Base-by-base conservation (phyloP, 1,140 invertebrate species). In the Drosophila nasuta region DNA sequence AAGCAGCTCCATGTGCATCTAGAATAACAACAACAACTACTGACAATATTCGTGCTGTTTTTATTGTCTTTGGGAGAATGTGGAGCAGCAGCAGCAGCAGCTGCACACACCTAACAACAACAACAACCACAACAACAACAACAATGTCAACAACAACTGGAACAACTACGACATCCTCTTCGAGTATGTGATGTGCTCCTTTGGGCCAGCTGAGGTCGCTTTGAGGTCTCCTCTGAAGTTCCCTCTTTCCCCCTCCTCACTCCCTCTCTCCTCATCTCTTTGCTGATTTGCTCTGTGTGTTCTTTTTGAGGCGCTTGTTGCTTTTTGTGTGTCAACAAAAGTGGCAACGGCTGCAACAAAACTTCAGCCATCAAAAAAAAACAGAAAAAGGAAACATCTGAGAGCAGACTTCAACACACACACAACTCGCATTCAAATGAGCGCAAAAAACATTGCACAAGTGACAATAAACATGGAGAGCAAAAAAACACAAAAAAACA, bases 291-390 rank as follows among this genome's bases (percentile, higher is more conserved):
- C 38, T 45, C 48, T 81, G 28, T 81, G 28, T 81, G 59, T 74
- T 67, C 51, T 45, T 49, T 64, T 64, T 52, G 62, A 68, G 81
- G 63, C 70, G 66, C 79, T 76, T 56, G 70, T 82, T 77, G 78
- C 43, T 25, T 57, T 81, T 81, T 85, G 81, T 86, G 63, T 86
- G 82, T 86, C 81, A 86, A 86, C 82, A 82, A 25, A 60, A 51
- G 54, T 72, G 57, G 58, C 57, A 17, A 15, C 54, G 43, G 35
- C 49, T 74, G 66, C 51, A 5, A 72, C 54, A 56, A 72, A 72
- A 70, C 58, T 75, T 70, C 51, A 43, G 15, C 13, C 62, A 69
- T 56, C 20, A n/a, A n/a, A 13, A 33, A 54, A 67, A 64, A 66
- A 78, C 20, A 41, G 38, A 15, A 48, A 49, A 25, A 38, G 3